These are phyloP conservation scores for Thomomys bottae DNA, from an alignment of 2,113 vertebrate genomes.

Conservation along the genomic window DNA sequence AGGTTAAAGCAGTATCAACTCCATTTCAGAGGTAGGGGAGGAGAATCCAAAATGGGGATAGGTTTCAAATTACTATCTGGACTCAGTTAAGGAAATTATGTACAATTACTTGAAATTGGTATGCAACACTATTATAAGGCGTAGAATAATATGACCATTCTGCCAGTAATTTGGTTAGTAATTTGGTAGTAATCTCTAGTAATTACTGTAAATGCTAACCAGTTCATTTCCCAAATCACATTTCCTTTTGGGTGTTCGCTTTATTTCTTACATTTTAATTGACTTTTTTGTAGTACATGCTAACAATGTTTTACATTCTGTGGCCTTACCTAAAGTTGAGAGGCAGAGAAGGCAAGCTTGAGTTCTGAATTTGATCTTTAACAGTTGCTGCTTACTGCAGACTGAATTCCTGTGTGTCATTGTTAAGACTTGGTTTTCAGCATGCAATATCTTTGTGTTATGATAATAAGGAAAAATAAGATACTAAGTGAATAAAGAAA, in stretches of 20 bases:
- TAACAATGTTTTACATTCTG: constrained; percentile 55
- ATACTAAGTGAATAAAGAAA: constrained; percentile 57
- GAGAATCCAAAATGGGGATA: constrained; percentile 4
- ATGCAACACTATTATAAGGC: constrained; percentile 70
- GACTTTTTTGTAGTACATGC: constrained; percentile 69
- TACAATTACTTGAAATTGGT: constrained; percentile 65
- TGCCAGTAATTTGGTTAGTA: constrained; percentile 77
- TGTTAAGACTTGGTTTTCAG: neutral
- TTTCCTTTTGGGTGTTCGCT: constrained; percentile 71
- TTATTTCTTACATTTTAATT: constrained; percentile 73
- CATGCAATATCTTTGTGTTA: constrained; percentile 46
- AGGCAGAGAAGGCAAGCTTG: neutral
- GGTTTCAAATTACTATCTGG: constrained; percentile 71
- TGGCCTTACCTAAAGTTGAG: constrained; percentile 52
- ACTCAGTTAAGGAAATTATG: constrained; percentile 70
- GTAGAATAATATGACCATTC: constrained; percentile 74
- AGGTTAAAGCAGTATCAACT: constrained; percentile 34
- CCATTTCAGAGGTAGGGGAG: neutral
- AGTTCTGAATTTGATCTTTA: neutral
- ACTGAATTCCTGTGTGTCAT: constrained; percentile 43
- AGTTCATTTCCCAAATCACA: constrained; percentile 77
- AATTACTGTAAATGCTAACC: constrained; percentile 82
- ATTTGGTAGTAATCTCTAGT: constrained; percentile 79
- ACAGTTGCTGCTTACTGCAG: constrained; percentile 18
- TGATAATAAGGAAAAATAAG: constrained; percentile 45